Evolutionary conservation across 1,140 invertebrate species (phyloP).

Genomic region (Ganaspis sp.): DNA sequence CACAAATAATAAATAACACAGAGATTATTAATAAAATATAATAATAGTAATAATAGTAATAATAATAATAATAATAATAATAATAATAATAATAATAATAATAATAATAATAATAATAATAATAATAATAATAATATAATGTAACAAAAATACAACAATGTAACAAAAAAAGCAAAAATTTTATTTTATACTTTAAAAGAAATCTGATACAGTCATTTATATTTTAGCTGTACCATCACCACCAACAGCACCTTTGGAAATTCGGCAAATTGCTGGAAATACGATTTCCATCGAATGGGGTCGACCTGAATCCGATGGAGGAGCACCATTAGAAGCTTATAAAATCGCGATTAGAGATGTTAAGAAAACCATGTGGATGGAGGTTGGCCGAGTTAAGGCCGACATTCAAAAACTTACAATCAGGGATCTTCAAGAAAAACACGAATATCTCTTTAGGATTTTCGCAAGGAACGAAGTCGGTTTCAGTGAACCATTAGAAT

Average conservation of each 20-base stretch:
- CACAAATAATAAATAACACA: too few relatives aligned
- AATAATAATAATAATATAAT: not conserved
- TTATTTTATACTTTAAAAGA: too few relatives aligned
- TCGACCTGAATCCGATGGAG: slow-evolving; percentile 94
- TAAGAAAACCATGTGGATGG: slow-evolving; percentile 97
- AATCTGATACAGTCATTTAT: slow-evolving; percentile 31
- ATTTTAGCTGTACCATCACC: slow-evolving; percentile 89
- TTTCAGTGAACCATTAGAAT: slow-evolving; percentile 93
- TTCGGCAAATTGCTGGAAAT: slow-evolving; percentile 87
- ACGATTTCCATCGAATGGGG: slow-evolving; percentile 95
- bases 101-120: not conserved
- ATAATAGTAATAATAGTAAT: not conserved
- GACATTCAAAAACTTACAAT: slow-evolving; percentile 90
- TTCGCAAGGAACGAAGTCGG: slow-evolving; percentile 97
- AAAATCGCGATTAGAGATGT: slow-evolving; percentile 94
- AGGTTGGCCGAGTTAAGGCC: slow-evolving; percentile 90
- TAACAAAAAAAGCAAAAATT: not conserved
- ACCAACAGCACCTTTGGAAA: slow-evolving; percentile 92
- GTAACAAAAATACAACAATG: not conserved
- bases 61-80: slow-evolving; percentile 3
- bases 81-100: slow-evolving; percentile 33
- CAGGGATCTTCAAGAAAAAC: slow-evolving; percentile 90
- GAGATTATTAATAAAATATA: not conserved
- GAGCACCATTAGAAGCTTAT: slow-evolving; percentile 92
- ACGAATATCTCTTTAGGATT: slow-evolving; percentile 93